A percentile compares a stretch with the other conserved stretches of the same genome.
phyloP scores from a whole-genome alignment of 1,140 invertebrate species.

The Magallana ariakensis region DNA sequence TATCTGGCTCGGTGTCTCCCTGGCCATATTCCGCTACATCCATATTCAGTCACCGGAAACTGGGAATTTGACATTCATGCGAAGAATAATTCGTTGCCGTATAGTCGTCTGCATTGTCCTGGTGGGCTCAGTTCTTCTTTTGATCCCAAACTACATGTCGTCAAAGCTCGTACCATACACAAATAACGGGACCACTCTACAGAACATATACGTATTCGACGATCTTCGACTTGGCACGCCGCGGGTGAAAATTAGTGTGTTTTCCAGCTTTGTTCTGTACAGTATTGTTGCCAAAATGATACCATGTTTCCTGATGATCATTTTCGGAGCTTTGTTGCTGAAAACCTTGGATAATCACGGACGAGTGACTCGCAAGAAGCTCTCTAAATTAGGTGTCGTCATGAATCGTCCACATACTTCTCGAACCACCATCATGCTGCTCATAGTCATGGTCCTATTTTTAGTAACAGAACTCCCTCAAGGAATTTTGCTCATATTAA shows the following conservation, averaged over 20 bases:
- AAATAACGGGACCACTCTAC: background rate
- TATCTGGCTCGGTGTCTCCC: conserved; percentile 93
- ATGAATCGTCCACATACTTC: conserved; percentile 75
- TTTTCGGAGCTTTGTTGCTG: conserved; percentile 79
- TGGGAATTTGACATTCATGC: conserved; percentile 88
- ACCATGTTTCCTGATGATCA: conserved; percentile 80
- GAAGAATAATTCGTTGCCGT: conserved; percentile 80
- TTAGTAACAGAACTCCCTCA: conserved; percentile 91
- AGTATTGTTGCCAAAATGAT: conserved; percentile 78
- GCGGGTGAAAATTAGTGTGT: conserved; percentile 59
- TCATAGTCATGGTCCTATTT: conserved; percentile 84
- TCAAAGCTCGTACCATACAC: conserved; percentile 62
- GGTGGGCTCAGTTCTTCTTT: conserved; percentile 87
- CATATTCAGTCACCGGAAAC: conserved; percentile 85
- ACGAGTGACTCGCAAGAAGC: conserved; percentile 70
- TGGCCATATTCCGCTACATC: conserved; percentile 88
- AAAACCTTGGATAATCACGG: conserved; percentile 79
- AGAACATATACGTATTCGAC: conserved; percentile 76
- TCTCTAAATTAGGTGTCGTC: conserved; percentile 77
- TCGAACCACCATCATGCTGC: conserved; percentile 83
- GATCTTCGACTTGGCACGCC: conserved; percentile 69
- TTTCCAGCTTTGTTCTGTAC: conserved; percentile 73
- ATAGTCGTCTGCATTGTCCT: conserved; percentile 87
- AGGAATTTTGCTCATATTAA: conserved; percentile 78
- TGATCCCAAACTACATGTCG: conserved; percentile 87